A percentile compares a stretch with the other conserved stretches of the same genome.
These are phyloP conservation scores for Bergia puertoricense DNA, from an alignment of 92 coral and sea anemone genomes.

Conservation along the genomic window DNA sequence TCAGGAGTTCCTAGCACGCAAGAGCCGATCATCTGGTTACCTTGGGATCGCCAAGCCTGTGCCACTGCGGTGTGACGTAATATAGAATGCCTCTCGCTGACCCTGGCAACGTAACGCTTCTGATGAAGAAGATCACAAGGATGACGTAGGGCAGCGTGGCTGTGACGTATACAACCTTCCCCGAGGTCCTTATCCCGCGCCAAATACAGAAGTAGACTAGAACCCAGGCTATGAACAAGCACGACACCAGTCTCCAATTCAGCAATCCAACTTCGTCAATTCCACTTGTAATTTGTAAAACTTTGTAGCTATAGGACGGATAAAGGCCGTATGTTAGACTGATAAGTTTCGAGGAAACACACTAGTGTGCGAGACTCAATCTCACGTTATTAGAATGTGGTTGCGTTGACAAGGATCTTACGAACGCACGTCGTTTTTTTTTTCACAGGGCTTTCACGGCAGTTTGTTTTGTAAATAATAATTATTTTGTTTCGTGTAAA, in stretches of 20 bases:
- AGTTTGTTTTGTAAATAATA: too few relatives aligned
- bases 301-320: slow-evolving; percentile 34
- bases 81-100: slow-evolving; percentile 51
- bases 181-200: slow-evolving; percentile 58
- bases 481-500: too few relatives aligned
- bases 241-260: slow-evolving; percentile 48
- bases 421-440: too few relatives aligned
- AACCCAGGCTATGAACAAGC: slow-evolving; percentile 60
- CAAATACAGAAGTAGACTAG: slow-evolving; percentile 60
- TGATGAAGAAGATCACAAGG: slow-evolving; percentile 51
- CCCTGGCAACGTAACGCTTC: slow-evolving; percentile 58
- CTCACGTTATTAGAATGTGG: too few relatives aligned
- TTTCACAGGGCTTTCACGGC: too few relatives aligned
- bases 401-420: too few relatives aligned
- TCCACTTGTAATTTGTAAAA: slow-evolving; percentile 44
- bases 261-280: slow-evolving; percentile 45
- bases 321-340: neutral
- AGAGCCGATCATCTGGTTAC: neutral
- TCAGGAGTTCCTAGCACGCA: too few relatives aligned
- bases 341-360: too few relatives aligned
- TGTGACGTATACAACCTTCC: slow-evolving; percentile 59
- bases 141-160: slow-evolving; percentile 56
- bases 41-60: slow-evolving; percentile 53
- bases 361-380: too few relatives aligned
- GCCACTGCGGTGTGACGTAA: slow-evolving; percentile 51